phyloP scores from a whole-genome alignment of 2,888 invertebrate species.

The Pantelozetes paolii region DNA sequence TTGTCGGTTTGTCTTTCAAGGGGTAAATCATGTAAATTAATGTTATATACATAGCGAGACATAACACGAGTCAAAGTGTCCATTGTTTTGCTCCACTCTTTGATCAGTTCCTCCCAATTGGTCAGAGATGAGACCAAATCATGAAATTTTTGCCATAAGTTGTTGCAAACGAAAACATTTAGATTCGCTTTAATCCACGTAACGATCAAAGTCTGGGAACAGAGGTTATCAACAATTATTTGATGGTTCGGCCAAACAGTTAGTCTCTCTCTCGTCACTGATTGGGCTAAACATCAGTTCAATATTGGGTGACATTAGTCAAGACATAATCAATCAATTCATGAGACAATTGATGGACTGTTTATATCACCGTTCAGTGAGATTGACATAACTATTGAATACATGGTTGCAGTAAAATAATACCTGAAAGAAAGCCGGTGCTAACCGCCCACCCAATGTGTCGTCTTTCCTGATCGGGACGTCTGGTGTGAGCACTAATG shows the following conservation, averaged over 20 bases:
- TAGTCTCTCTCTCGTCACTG: not conserved
- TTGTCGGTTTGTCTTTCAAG: slow-evolving; percentile 72
- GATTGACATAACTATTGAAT: not conserved
- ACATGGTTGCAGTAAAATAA: not conserved
- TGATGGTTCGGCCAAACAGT: slow-evolving; percentile 34
- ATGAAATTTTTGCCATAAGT: slow-evolving; percentile 90
- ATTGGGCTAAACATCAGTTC: slow-evolving; percentile 30
- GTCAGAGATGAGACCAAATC: slow-evolving; percentile 79
- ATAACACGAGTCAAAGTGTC: slow-evolving; percentile 91
- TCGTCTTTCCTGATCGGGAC: slow-evolving; percentile 71
- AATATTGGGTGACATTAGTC: slow-evolving; percentile 24
- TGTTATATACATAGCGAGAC: slow-evolving; percentile 78
- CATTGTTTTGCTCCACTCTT: slow-evolving; percentile 98
- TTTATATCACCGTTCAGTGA: not conserved
- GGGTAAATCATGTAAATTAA: slow-evolving; percentile 82
- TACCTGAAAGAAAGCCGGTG: slow-evolving; percentile 56
- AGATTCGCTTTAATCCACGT: slow-evolving; percentile 97
- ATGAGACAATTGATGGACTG: not conserved
- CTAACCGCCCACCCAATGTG: slow-evolving; percentile 54
- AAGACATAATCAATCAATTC: not conserved
- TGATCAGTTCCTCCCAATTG: slow-evolving; percentile 87
- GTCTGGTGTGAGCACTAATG: slow-evolving; percentile 71
- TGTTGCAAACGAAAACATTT: slow-evolving; percentile 79
- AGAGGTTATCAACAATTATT: not conserved
- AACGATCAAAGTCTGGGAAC: slow-evolving; percentile 85